Evolutionary conservation across 2,797 vertebrate genomes (phyloP).

Genomic region (Poeciliopsis infans): DNA sequence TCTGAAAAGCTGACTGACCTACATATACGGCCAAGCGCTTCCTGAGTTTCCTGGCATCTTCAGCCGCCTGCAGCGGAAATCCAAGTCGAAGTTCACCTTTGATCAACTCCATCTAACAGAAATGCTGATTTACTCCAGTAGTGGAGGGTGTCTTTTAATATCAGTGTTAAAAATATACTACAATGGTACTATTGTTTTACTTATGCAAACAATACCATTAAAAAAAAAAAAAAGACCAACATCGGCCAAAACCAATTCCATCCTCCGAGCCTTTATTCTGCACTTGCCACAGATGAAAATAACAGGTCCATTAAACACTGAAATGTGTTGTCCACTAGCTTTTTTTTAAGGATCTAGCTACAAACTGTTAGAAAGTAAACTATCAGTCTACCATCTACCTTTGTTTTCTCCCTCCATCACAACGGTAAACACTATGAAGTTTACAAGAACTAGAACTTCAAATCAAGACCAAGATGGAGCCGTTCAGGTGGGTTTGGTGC

Average conservation of each 20-base stretch:
- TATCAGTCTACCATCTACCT: neutral
- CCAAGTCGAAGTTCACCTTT: constrained; percentile 12
- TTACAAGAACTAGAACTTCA: neutral
- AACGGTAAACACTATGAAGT: neutral
- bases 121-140: neutral
- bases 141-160: neutral
- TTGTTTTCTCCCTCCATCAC: neutral
- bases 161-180: neutral
- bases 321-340: neutral
- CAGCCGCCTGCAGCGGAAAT: neutral
- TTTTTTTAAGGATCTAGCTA: neutral
- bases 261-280: neutral
- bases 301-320: neutral
- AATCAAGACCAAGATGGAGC: neutral
- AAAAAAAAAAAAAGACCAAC: neutral
- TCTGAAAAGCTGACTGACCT: neutral
- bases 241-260: neutral
- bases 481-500: neutral
- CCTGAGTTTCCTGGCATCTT: neutral
- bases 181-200: neutral
- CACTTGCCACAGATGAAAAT: neutral
- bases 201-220: neutral
- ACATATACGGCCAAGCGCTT: neutral
- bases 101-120: neutral
- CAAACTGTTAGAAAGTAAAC: neutral